phyloP scores from a whole-genome alignment of 2,888 invertebrate genomes.

The Limnephilus marmoratus region DNA sequence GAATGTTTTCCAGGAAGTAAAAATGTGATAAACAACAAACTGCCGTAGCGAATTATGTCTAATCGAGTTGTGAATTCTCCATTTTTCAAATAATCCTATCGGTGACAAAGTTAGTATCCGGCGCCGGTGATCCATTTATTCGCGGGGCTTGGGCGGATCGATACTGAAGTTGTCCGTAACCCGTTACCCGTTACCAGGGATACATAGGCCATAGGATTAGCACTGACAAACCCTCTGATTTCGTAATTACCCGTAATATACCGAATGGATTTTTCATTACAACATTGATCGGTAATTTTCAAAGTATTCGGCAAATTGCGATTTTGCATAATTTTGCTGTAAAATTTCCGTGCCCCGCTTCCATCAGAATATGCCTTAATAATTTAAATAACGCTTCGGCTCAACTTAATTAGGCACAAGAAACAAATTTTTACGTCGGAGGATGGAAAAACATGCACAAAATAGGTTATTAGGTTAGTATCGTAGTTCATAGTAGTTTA shows the following conservation, averaged over 20 bases:
- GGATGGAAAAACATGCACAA: too few species aligned
- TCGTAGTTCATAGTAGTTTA: too few species aligned
- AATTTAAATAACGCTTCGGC: too few species aligned
- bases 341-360: too few species aligned
- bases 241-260: neutral
- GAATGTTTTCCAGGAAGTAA: neutral
- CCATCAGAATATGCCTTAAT: too few species aligned
- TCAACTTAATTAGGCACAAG: too few species aligned
- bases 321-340: neutral
- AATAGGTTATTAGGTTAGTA: too few species aligned
- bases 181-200: neutral
- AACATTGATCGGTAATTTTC: neutral
- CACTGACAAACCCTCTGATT: neutral
- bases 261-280: neutral
- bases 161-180: conserved; percentile 19
- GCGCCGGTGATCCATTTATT: conserved; percentile 31
- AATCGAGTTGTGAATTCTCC: conserved; percentile 23
- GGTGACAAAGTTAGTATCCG: conserved; percentile 30
- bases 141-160: conserved; percentile 13
- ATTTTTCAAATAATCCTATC: conserved; percentile 34
- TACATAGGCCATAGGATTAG: neutral
- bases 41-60: conserved; percentile 22
- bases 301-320: neutral
- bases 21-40: conserved; percentile 40
- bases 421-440: too few species aligned